Conservation (phyloP, 2,797 vertebrate species). For the Sebastes reedi region DNA sequence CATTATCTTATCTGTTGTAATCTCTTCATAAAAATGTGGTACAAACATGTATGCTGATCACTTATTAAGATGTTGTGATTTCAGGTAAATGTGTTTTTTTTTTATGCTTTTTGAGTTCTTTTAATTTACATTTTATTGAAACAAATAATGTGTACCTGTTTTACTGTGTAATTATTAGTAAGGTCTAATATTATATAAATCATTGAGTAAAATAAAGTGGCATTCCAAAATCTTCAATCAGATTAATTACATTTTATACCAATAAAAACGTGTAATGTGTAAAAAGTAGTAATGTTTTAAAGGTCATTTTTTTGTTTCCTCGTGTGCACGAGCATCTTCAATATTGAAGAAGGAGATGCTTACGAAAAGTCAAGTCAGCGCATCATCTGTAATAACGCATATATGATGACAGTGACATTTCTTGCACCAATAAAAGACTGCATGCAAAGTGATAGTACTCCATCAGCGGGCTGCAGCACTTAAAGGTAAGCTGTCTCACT, state of each 20-base stretch:
- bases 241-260: constrained; percentile 27
- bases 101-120: not conserved
- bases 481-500: constrained; percentile 15
- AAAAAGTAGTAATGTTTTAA: not conserved
- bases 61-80: constrained; percentile 6
- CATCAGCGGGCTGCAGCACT: not conserved
- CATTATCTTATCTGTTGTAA: constrained; percentile 27
- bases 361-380: constrained; percentile 20
- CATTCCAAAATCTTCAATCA: constrained; percentile 7
- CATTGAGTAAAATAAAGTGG: not conserved
- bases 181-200: not conserved
- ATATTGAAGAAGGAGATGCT: not conserved
- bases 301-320: not conserved
- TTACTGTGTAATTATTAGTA: constrained; percentile 8
- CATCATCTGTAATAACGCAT: constrained; percentile 9
- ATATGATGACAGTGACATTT: constrained; percentile 18
- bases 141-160: constrained; percentile 4
- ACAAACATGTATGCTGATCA: constrained; percentile 15
- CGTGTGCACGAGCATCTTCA: not conserved
- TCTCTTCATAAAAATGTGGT: constrained; percentile 13
- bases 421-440: not conserved
- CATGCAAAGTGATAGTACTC: not conserved
- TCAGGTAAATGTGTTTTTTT: constrained; percentile 21
- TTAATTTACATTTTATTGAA: constrained; percentile 19
- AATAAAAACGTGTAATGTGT: constrained; percentile 36